Percentiles rank a stretch among this genome's conserved stretches.
These are phyloP conservation scores for Penelope pileata DNA, from an alignment of 2,113 vertebrate genomes.

Conservation along the genomic window DNA sequence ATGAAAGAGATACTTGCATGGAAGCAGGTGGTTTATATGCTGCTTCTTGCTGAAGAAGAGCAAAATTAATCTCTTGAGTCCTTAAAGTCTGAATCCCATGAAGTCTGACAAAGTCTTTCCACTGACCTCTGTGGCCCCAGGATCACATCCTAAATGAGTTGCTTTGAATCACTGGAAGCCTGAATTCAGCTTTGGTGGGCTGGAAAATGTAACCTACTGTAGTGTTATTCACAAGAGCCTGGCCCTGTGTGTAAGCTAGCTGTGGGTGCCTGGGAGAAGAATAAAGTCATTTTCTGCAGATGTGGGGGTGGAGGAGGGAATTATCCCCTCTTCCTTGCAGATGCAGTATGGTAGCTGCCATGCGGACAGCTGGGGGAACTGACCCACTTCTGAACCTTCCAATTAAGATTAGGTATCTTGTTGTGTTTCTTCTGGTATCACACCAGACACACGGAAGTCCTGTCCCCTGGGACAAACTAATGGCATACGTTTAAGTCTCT, in stretches of 20 bases:
- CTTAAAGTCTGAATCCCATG: neutral
- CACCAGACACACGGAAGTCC: neutral
- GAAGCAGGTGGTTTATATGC: neutral
- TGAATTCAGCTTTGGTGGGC: constrained; percentile 46
- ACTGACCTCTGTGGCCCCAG: neutral
- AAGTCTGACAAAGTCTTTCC: constrained; percentile 40
- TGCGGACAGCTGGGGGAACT: neutral
- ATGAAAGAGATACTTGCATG: neutral
- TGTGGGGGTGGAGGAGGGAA: constrained; percentile 1
- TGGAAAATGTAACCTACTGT: constrained; percentile 64
- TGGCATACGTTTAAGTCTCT: neutral
- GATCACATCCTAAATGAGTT: constrained; percentile 32
- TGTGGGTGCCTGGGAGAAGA: constrained; percentile 36
- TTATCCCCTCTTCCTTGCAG: neutral
- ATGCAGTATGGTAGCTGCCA: rapidly evolving
- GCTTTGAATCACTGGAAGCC: constrained; percentile 34
- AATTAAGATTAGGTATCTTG: neutral
- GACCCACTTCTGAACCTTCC: neutral
- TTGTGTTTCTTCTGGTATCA: neutral
- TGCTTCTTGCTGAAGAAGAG: constrained; percentile 1
- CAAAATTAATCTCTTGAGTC: neutral
- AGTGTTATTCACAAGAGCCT: neutral
- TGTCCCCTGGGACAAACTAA: neutral
- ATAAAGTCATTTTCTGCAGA: constrained; percentile 53
- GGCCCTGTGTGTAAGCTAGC: neutral